Conservation (phyloP, 2,888 invertebrate species). For the Dasypogon diadema region DNA sequence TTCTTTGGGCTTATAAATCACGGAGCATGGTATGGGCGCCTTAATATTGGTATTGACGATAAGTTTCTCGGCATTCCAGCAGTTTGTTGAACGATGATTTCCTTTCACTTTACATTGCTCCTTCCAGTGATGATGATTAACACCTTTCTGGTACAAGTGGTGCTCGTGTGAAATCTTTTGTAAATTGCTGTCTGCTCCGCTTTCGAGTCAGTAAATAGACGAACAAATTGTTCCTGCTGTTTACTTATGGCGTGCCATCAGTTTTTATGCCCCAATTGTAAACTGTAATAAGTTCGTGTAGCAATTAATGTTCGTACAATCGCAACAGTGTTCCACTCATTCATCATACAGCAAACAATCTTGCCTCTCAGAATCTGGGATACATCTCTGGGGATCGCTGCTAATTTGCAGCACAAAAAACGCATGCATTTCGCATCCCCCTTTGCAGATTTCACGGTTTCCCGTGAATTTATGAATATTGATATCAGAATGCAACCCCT, state of each 20-base stretch:
- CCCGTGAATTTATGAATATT: conserved; percentile 7
- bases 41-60: conserved; percentile 43
- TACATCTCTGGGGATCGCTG: no score
- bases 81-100: conserved; percentile 38
- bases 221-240: conserved; percentile 35
- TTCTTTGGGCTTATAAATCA: conserved; percentile 47
- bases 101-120: conserved; percentile 44
- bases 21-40: conserved; percentile 45
- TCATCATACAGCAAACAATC: neutral
- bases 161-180: conserved; percentile 25
- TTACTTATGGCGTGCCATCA: conserved; percentile 29
- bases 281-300: neutral
- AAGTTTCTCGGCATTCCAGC: conserved; percentile 35
- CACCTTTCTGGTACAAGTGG: conserved; percentile 17
- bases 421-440: no score
- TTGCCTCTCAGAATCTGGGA: no score
- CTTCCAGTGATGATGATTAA: conserved; percentile 37
- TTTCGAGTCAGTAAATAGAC: conserved; percentile 4
- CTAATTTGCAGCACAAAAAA: no score
- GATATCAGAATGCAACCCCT: neutral
- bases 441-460: no score
- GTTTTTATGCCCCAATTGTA: conserved; percentile 9
- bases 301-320: neutral
- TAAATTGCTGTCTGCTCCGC: conserved; percentile 14
- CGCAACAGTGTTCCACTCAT: neutral